Evolutionary conservation across 1,140 invertebrate genomes (phyloP), one percentile per base, ranked within the genome.

Genomic region (Choristoneura fumiferana): DNA sequence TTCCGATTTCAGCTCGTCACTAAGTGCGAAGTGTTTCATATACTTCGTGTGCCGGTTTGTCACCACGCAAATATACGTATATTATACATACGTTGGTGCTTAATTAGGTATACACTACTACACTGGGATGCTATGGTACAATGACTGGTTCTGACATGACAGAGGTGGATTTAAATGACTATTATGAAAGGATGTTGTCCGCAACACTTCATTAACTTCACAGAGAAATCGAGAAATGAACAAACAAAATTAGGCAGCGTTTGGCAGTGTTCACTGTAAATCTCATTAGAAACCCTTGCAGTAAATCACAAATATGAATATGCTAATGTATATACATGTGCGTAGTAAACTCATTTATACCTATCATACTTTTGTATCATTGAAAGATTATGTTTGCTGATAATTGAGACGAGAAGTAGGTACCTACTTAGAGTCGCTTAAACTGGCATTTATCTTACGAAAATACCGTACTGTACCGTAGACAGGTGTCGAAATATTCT

Each of bases 1-100:
- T 61, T 64, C 65, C 38, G 58, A 54, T 55, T 54, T 43, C 35
- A 33, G 43, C 43, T 49, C n/a, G 43, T 22, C 29, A 22, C 18
- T 22, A 12, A 29, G 43, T 10, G 43, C 43, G 43, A 22, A 17
- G 43, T 49, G 17, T 22, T n/a, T 18, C 43, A 22, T 49, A n/a
- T 49, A 6, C 10, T 22, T 49, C 43, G n/a, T 49, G n/a, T 49
- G 12, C 18, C 29, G 43, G 40, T 13, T 49, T 49, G 43, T 49
- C 18, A 49, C n/a, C 17, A 29, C 18, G 43, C 18, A 15, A 49
- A 49, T 18, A n/a, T n/a, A n/a, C n/a, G 18, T 12, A 6, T 10
- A n/a, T 18, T 18, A 22, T 22, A 29, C 17, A 29, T 45, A 45
- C 8, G 39, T 40, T 40, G 13, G 8, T 45, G 18, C n/a, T 12